Evolutionary conservation across 2,113 vertebrate species (phyloP).

Genomic region (Pavo muticus): DNA sequence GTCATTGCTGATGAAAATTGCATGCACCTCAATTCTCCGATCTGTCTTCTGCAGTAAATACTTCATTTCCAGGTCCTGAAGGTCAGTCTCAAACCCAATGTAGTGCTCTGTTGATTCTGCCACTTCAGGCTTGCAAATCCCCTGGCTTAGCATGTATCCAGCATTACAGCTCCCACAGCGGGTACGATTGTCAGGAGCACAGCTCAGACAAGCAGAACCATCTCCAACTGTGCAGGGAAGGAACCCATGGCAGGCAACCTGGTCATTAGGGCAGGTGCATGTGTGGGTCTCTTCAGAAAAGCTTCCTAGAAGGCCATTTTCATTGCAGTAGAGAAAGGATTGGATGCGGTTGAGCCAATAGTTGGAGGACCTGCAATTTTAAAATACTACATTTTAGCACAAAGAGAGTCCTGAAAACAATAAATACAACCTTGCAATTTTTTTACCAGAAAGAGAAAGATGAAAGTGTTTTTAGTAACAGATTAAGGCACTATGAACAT

Average conservation of each 20-base stretch:
- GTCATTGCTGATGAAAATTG: conserved; percentile 98
- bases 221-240: conserved; percentile 90
- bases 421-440: background rate
- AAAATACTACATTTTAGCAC: conserved; percentile 18
- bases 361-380: conserved; percentile 82
- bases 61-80: conserved; percentile 93
- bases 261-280: conserved; percentile 91
- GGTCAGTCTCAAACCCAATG: conserved; percentile 94
- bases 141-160: conserved; percentile 90
- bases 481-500: background rate
- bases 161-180: conserved; percentile 93
- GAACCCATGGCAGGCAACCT: conserved; percentile 85
- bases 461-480: background rate
- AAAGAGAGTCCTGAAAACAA: background rate
- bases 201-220: conserved; percentile 83
- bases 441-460: background rate
- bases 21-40: conserved; percentile 92
- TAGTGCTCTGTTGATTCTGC: conserved; percentile 96
- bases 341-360: conserved; percentile 95
- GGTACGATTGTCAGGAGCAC: conserved; percentile 91
- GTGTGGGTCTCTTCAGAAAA: conserved; percentile 94
- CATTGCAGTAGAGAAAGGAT: conserved; percentile 95
- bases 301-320: conserved; percentile 92
- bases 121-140: conserved; percentile 91
- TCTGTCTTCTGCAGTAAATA: conserved; percentile 93